Conservation (phyloP, 2,888 invertebrate genomes). For the Cristatella mucedo region DNA sequence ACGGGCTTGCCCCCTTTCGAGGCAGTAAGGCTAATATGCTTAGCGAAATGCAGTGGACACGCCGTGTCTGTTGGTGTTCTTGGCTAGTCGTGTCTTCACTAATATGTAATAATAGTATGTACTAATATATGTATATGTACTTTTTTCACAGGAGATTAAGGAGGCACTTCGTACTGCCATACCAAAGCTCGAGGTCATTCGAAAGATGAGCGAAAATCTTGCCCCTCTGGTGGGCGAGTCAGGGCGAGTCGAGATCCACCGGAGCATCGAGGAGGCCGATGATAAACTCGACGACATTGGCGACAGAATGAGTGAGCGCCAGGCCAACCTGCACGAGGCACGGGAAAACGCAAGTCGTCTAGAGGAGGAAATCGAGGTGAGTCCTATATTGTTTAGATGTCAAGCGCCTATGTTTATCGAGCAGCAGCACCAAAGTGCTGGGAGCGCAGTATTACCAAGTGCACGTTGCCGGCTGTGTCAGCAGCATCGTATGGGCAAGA, state of each 20-base stretch:
- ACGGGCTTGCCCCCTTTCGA: not conserved
- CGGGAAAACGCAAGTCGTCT: constrained; percentile 29
- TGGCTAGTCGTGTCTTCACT: too few relatives aligned
- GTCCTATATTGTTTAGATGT: constrained; percentile 2
- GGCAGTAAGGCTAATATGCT: too few relatives aligned
- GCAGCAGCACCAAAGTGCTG: too few relatives aligned
- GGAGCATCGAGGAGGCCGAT: constrained; percentile 32
- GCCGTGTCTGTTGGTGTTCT: too few relatives aligned
- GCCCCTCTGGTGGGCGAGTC: constrained; percentile 21
- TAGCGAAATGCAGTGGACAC: too few relatives aligned
- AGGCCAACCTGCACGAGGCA: constrained; percentile 27
- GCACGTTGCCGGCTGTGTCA: too few relatives aligned
- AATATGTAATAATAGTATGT: too few relatives aligned
- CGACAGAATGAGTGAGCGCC: constrained; percentile 28
- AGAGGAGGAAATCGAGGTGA: constrained; percentile 27
- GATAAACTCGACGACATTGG: constrained; percentile 31
- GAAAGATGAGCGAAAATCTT: constrained; percentile 1
- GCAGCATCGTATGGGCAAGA: too few relatives aligned
- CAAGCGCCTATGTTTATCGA: not conserved
- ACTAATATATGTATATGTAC: too few relatives aligned
- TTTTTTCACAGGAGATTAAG: constrained; percentile 4
- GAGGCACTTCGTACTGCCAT: constrained; percentile 4
- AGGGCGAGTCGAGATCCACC: constrained; percentile 31
- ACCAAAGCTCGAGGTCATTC: constrained; percentile 5
- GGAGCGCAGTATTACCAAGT: too few relatives aligned